Conservation (phyloP, 1,140 invertebrate species). For the Holcopasites calliopsidis region DNA sequence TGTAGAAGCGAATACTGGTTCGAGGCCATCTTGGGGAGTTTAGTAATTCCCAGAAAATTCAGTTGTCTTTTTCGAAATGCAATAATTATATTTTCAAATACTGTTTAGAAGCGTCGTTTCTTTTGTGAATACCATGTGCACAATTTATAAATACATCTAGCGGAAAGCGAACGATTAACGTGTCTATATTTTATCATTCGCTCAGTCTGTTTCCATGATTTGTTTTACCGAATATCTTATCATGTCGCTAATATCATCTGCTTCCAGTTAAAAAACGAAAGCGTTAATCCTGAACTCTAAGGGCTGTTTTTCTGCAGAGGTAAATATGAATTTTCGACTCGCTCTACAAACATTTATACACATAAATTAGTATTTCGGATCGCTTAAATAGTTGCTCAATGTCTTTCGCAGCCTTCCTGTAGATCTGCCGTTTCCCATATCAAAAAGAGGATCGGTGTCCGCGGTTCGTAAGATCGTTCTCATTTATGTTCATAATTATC, state of each 20-base stretch:
- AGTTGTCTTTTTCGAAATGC: conserved; percentile 10
- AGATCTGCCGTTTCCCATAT: not conserved
- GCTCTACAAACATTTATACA: not conserved
- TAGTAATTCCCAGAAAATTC: not conserved
- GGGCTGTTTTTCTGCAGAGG: not conserved
- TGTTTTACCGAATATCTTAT: not conserved
- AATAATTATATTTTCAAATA: conserved; percentile 43
- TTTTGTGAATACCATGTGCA: conserved; percentile 33
- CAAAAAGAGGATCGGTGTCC: not conserved
- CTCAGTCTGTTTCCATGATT: not conserved
- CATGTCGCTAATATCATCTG: not conserved
- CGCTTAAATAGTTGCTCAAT: not conserved
- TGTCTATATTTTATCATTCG: conserved; percentile 18
- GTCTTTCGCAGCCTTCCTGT: not conserved
- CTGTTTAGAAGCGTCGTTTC: conserved; percentile 11
- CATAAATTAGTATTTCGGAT: conserved; percentile 1
- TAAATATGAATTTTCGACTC: too few relatives aligned
- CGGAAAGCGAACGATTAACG: not conserved
- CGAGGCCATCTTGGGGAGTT: conserved; percentile 2
- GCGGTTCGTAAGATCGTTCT: not conserved
- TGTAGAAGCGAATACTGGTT: conserved; percentile 55
- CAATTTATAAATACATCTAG: conserved; percentile 39
- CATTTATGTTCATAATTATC: not conserved
- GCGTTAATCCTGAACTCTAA: not conserved
- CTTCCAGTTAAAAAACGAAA: not conserved